phyloP scores from a whole-genome alignment of 2,113 vertebrate species.

The Parus major region DNA sequence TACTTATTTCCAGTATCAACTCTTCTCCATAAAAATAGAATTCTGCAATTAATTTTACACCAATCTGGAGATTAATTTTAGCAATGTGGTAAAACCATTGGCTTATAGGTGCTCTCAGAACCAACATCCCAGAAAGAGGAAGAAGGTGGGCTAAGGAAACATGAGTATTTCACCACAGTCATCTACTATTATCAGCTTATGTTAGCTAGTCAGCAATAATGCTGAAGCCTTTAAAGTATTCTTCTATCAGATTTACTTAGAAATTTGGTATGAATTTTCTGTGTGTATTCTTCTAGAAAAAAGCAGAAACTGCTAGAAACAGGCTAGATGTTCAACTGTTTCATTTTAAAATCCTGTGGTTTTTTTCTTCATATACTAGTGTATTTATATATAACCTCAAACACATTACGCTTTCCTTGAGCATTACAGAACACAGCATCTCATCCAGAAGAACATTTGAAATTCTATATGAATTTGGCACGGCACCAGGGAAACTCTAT shows the following conservation, averaged over 20 bases:
- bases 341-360: neutral
- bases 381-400: neutral
- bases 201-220: neutral
- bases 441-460: neutral
- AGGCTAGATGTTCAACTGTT: neutral
- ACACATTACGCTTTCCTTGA: neutral
- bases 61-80: neutral
- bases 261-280: neutral
- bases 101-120: neutral
- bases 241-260: neutral
- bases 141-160: neutral
- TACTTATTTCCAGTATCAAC: neutral
- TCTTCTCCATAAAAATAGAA: neutral
- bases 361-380: neutral
- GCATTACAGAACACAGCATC: neutral
- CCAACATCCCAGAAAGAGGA: neutral
- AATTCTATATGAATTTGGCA: neutral
- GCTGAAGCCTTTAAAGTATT: neutral
- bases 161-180: neutral
- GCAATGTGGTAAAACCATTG: neutral
- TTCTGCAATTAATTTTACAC: neutral
- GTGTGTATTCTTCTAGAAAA: neutral
- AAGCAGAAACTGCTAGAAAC: neutral
- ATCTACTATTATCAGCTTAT: neutral
- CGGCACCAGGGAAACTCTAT: neutral